Evolutionary conservation across 1,140 invertebrate genomes (phyloP).

Genomic region (Cyclargus thomasi): DNA sequence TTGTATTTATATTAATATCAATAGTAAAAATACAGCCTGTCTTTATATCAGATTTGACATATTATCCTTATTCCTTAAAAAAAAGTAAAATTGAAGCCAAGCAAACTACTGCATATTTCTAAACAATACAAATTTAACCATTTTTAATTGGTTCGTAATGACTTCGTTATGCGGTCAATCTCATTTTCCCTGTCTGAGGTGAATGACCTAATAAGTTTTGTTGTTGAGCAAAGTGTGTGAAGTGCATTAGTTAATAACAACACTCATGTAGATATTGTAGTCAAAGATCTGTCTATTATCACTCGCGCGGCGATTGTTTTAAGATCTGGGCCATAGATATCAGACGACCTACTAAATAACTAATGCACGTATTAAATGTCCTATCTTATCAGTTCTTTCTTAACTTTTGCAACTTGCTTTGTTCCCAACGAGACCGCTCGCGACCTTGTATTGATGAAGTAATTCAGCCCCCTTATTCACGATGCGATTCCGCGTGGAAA

Average conservation of each 20-base stretch:
- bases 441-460: too few species aligned
- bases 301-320: not conserved
- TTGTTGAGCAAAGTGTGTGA: not conserved
- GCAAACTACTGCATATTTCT: too few species aligned
- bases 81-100: too few species aligned
- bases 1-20: too few species aligned
- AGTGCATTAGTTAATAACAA: not conserved
- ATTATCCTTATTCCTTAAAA: too few species aligned
- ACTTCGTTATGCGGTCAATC: not conserved
- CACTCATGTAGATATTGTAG: not conserved
- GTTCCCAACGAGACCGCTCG: not conserved
- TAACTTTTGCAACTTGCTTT: not conserved
- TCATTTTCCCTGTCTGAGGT: not conserved
- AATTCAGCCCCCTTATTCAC: too few species aligned
- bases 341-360: not conserved
- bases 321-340: constrained; percentile 4
- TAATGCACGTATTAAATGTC: not conserved
- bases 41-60: too few species aligned
- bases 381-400: not conserved
- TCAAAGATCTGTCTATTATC: not conserved
- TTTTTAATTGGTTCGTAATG: not conserved
- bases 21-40: too few species aligned
- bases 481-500: too few species aligned
- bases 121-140: too few species aligned
- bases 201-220: not conserved